Percentiles rank a stretch among this genome's conserved stretches.
Conservation (phyloP, 1,140 invertebrate genomes). For the Anoplolepis gracilipes region DNA sequence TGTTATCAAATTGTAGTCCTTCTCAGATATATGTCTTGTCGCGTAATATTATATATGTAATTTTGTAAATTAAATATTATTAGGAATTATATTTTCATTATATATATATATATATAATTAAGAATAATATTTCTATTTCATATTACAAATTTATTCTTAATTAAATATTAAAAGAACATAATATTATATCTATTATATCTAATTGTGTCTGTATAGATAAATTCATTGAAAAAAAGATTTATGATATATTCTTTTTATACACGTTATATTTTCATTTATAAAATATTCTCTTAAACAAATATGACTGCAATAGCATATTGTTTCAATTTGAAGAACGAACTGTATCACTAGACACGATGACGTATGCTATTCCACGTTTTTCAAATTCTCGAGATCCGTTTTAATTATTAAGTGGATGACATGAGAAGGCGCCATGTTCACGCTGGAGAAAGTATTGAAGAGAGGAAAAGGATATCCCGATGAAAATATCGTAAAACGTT, state of each 20-base stretch:
- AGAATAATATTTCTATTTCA: not conserved
- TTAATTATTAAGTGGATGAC: slow-evolving; percentile 42
- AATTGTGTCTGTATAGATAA: not conserved
- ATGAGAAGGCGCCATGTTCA: slow-evolving; percentile 43
- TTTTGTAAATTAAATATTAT: not conserved
- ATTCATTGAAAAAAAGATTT: not conserved
- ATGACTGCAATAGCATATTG: not conserved
- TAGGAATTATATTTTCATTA: not conserved
- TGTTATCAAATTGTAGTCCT: not conserved
- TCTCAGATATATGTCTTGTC: slow-evolving; percentile 30
- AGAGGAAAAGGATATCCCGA: slow-evolving; percentile 65
- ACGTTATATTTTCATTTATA: not conserved
- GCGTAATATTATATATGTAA: not conserved
- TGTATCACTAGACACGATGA: slow-evolving; percentile 7
- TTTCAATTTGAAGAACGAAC: not conserved
- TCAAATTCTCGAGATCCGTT: slow-evolving; percentile 14
- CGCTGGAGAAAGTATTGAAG: slow-evolving; percentile 68
- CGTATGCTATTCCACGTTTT: slow-evolving; percentile 37
- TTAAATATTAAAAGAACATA: not conserved
- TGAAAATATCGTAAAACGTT: slow-evolving; percentile 76
- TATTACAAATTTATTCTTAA: not conserved
- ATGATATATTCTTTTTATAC: not conserved
- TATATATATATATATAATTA: too few species aligned
- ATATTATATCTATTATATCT: not conserved
- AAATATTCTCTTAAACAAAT: not conserved